Base-by-base conservation (phyloP, 2,113 vertebrate genomes). In the Amphiprion ocellaris region DNA sequence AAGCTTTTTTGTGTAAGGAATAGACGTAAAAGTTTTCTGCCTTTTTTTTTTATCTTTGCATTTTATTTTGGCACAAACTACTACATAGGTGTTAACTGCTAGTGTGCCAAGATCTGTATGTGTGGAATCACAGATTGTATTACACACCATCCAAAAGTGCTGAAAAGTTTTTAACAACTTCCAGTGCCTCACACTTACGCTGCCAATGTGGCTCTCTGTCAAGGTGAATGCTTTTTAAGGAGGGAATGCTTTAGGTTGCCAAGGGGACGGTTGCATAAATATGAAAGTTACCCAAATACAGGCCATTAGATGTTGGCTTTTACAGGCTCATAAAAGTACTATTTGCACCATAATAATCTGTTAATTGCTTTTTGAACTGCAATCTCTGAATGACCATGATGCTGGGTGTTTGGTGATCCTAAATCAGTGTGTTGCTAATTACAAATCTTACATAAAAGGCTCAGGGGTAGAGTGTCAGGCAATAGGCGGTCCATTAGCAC, bases 391-490 rank as follows among this genome's bases (percentile, higher is more conserved):
- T 84, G 44, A 80, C 58, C 44, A 53, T 11, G 60, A 74, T 65
- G 52, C 8, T 5, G 4, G 58, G 64, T 47, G 63, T 81, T 82
- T 77, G 52, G 67, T 72, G 30, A 53, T 64, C 81, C 44, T 70
- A 81, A 85, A 83, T 77, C 58, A 72, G 65, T 50, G 49, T 77
- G 86, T 85, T 90, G 56, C 88, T 91, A 83, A 90, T 88, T 88
- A 64, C 69, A 87, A 85, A 86, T 77, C 63, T 90, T 84, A 83
- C 54, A 73, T 89, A 87, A 89, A 88, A 60, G 28, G 82, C 64
- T 69, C 15, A 54, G 28, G 73, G 75, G 82, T 88, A 80, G 39
- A 14, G 76, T 90, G 74, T 86, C 87, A 75, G 50, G 60, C 54
- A 37, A 52, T 47, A 64, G 66, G 66, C 24, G 14, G 75, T 37